Evolutionary conservation across 1,140 invertebrate species (phyloP).

Genomic region (Diploscapter pachys): DNA sequence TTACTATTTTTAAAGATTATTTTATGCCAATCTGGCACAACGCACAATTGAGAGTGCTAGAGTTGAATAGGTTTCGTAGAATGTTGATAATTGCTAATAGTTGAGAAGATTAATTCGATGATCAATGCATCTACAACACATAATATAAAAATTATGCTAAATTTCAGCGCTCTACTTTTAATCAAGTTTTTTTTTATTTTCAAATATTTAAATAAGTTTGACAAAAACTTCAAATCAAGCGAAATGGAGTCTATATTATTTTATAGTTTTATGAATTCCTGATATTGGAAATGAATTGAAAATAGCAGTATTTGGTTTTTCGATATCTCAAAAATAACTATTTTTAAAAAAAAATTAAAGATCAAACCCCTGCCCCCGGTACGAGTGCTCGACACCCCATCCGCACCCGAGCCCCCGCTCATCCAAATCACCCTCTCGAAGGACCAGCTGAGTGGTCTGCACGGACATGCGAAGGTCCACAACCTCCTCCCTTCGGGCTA

Average conservation of each 20-base stretch:
- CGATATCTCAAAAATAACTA: neutral
- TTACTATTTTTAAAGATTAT: no score
- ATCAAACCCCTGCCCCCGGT: conserved; percentile 68
- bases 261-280: neutral
- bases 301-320: neutral
- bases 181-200: neutral
- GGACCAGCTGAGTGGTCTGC: conserved; percentile 30
- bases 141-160: no score
- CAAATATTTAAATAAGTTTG: neutral
- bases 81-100: no score
- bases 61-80: neutral
- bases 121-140: no score
- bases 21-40: no score
- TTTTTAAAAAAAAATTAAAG: conserved; percentile 64
- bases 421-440: conserved; percentile 51
- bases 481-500: conserved; percentile 38
- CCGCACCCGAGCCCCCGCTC: conserved; percentile 33
- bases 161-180: neutral
- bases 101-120: no score
- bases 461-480: conserved; percentile 35
- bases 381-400: conserved; percentile 40
- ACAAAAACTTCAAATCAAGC: neutral
- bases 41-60: neutral
- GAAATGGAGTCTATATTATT: neutral
- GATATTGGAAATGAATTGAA: neutral